These are phyloP conservation scores for Ctenicera cuprea DNA, from an alignment of 2,888 invertebrate genomes.

Conservation along the genomic window DNA sequence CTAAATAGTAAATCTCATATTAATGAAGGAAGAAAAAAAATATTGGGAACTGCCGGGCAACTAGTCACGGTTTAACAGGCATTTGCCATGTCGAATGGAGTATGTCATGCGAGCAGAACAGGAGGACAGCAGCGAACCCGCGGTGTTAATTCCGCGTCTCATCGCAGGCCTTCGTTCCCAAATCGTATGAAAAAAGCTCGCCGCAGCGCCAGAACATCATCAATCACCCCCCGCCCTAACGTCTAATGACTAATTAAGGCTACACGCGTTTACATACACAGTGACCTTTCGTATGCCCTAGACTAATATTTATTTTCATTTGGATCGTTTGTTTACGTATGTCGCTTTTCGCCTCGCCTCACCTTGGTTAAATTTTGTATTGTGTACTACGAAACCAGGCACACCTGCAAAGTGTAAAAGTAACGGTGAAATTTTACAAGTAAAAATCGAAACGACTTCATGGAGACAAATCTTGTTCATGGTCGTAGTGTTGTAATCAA, in stretches of 20 bases:
- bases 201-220: slow-evolving; percentile 62
- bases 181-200: slow-evolving; percentile 62
- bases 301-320: slow-evolving; percentile 52
- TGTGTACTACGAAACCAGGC: neutral
- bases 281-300: slow-evolving; percentile 50
- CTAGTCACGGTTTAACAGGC: slow-evolving; percentile 67
- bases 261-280: slow-evolving; percentile 59
- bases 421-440: neutral
- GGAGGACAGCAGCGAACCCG: slow-evolving; percentile 61
- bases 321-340: slow-evolving; percentile 39
- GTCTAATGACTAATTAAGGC: slow-evolving; percentile 62
- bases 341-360: slow-evolving; percentile 31
- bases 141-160: slow-evolving; percentile 64
- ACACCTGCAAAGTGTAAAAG: neutral
- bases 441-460: too few species aligned
- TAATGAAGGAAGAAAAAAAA: slow-evolving; percentile 38
- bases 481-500: too few species aligned
- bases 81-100: slow-evolving; percentile 68
- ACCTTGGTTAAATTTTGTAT: slow-evolving; percentile 35
- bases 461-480: too few species aligned
- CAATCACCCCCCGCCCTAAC: slow-evolving; percentile 56
- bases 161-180: slow-evolving; percentile 58
- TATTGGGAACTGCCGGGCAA: slow-evolving; percentile 60
- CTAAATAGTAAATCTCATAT: slow-evolving; percentile 32
- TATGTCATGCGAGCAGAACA: slow-evolving; percentile 65